phyloP scores from a whole-genome alignment of 2,888 invertebrate genomes.

The Notodonta dromedarius region DNA sequence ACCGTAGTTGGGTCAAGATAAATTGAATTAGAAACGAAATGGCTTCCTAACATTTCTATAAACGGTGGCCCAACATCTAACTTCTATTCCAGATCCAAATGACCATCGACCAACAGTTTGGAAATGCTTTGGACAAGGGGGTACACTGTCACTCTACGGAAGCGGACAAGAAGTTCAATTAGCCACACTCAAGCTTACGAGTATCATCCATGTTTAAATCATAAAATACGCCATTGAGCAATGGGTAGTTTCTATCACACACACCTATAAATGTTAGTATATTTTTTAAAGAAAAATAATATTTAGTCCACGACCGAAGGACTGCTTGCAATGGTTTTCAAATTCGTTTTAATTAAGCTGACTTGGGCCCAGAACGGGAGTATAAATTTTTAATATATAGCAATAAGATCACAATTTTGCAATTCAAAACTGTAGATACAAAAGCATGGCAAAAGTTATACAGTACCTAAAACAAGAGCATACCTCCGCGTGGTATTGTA shows the following conservation, averaged over 20 bases:
- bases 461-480: not conserved
- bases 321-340: no score
- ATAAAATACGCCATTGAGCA: no score
- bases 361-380: no score
- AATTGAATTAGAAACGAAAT: slow-evolving; percentile 38
- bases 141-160: not conserved
- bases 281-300: no score
- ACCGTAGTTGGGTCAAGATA: slow-evolving; percentile 25
- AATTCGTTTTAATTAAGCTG: no score
- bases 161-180: not conserved
- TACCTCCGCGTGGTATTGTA: slow-evolving; percentile 26
- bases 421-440: no score
- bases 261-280: no score
- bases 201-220: no score
- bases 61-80: slow-evolving; percentile 29
- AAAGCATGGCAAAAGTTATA: not conserved
- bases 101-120: slow-evolving; percentile 33
- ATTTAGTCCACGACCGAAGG: no score
- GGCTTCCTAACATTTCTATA: slow-evolving; percentile 27
- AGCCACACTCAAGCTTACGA: no score
- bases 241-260: no score
- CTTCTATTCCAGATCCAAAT: slow-evolving; percentile 36
- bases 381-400: no score
- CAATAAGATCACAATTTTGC: not conserved
- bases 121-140: slow-evolving; percentile 19